Evolutionary conservation across 2,113 vertebrate genomes (phyloP), one percentile per base, ranked within the genome.

Genomic region (Colossoma macropomum): DNA sequence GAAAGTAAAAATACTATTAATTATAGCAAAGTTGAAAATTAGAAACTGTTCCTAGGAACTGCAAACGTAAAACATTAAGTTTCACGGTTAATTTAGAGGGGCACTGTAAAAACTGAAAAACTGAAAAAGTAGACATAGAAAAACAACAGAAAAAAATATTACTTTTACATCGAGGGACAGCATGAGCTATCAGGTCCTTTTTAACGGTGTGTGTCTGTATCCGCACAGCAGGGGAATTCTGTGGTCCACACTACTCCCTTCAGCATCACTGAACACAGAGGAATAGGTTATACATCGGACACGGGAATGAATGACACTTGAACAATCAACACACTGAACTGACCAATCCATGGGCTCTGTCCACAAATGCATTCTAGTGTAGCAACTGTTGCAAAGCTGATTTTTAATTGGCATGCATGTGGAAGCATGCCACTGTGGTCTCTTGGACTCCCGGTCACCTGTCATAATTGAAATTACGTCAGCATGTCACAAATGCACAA

Each of bases 171-270:
- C 11, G 17, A 41, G 66, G 71, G 52, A 70, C 65, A 81, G 79
- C 71, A 21, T 38, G 23, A 75, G 85, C 30, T 21, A 50, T 75
- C 66, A 78, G 82, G 71, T 74, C 73, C 45, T 70, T 84, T 62
- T 69, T 81, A 83, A 87, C 60, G 71, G 75, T 32, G 70, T 63
- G 73, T 84, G 54, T 72, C 52, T 82, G 79, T 45, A 41, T 84
- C 63, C 52, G 89, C 71, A 48, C 73, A 83, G 80, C 25, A 54
- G 65, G 50, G 19, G 70, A 84, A 81, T 68, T 82, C 80, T 86
- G 62, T 84, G 82, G 66, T 87, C 84, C 85, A 87, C 79, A 72
- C 87, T 81, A 79, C 72, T 77, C 86, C 56, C 63, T 59, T 68
- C 41, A 72, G 79, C 52, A 63, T 27, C 79, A 72, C 63, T 54